A percentile compares a stretch with the other conserved stretches of the same genome.
phyloP scores from a whole-genome alignment of 2,888 invertebrate species.

The Drosophila helvetica region DNA sequence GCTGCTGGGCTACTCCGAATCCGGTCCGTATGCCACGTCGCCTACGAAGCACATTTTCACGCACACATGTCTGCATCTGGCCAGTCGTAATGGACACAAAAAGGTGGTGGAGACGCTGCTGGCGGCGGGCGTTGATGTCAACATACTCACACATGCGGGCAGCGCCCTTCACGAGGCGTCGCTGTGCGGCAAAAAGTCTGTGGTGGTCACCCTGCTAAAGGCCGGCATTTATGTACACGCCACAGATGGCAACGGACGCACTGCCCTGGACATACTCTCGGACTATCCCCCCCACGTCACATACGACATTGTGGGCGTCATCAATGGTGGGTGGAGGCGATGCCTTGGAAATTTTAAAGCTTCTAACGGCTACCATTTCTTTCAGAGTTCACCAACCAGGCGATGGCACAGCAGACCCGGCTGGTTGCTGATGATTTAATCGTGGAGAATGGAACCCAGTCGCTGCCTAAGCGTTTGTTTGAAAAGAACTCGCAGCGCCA shows the following conservation, averaged over 20 bases:
- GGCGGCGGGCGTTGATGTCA: slow-evolving; percentile 94
- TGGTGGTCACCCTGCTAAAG: slow-evolving; percentile 91
- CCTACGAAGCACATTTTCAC: slow-evolving; percentile 83
- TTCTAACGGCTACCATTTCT: slow-evolving; percentile 42
- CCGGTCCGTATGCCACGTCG: slow-evolving; percentile 55
- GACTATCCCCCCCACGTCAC: slow-evolving; percentile 94
- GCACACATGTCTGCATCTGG: slow-evolving; percentile 95
- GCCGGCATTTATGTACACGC: slow-evolving; percentile 92
- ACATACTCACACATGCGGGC: slow-evolving; percentile 92
- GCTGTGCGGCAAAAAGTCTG: slow-evolving; percentile 94
- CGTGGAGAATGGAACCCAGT: slow-evolving; percentile 50
- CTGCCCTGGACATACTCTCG: slow-evolving; percentile 92
- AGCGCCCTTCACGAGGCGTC: slow-evolving; percentile 97
- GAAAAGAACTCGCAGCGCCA: slow-evolving; percentile 64
- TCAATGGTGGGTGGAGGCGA: slow-evolving; percentile 85
- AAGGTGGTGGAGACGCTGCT: slow-evolving; percentile 92
- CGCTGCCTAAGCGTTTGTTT: slow-evolving; percentile 64
- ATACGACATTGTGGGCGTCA: slow-evolving; percentile 92
- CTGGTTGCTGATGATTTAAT: slow-evolving; percentile 47
- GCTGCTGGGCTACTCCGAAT: slow-evolving; percentile 38
- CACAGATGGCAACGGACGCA: slow-evolving; percentile 91
- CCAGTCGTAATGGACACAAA: slow-evolving; percentile 95
- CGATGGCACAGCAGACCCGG: slow-evolving; percentile 55
- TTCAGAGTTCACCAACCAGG: slow-evolving; percentile 56
- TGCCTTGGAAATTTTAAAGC: not conserved